Conservation (phyloP, 2,113 vertebrate species). For the Callospermophilus lateralis region DNA sequence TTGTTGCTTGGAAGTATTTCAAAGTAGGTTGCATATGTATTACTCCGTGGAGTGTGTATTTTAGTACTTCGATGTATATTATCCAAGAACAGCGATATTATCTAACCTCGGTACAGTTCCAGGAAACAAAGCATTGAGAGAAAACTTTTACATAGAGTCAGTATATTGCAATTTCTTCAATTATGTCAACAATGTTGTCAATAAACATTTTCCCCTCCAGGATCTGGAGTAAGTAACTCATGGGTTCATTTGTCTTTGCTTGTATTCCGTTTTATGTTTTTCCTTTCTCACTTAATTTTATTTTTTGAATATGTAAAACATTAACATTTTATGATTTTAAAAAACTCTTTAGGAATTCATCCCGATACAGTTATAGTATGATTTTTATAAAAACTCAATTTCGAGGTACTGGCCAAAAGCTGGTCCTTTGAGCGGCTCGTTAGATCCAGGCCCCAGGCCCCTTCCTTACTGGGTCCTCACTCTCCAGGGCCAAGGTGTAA, state of each 20-base stretch:
- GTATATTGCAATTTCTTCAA: background rate
- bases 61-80: background rate
- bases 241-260: conserved; percentile 24
- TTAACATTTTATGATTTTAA: conserved; percentile 15
- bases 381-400: background rate
- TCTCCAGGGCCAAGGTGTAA: background rate
- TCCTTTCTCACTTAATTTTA: conserved; percentile 18
- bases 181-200: background rate
- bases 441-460: background rate
- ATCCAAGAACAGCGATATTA: background rate
- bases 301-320: conserved; percentile 22
- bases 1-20: background rate
- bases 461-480: background rate
- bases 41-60: background rate
- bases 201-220: background rate
- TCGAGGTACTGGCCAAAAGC: background rate
- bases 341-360: background rate
- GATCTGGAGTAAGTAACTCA: background rate
- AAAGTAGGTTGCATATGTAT: background rate
- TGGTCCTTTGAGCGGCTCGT: background rate
- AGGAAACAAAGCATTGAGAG: background rate
- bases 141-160: background rate
- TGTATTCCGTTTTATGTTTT: conserved; percentile 32
- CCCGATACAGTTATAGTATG: background rate
- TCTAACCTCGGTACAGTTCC: background rate